Conservation (phyloP, 2,113 vertebrate genomes). For the Gambusia affinis region DNA sequence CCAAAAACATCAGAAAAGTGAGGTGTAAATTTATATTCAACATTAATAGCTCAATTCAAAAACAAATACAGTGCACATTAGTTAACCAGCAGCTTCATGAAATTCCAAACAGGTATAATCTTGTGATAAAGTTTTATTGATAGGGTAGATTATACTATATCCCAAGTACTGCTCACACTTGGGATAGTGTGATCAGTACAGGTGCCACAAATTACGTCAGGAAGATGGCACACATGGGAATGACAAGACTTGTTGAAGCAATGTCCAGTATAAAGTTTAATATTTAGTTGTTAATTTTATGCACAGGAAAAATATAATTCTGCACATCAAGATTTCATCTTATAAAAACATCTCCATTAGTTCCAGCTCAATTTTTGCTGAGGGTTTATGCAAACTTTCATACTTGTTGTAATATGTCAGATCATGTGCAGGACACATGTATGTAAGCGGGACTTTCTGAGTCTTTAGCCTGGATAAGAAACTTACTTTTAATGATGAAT, state of each 20-base stretch:
- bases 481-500: slow-evolving; percentile 45
- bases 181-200: background rate
- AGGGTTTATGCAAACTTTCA: background rate
- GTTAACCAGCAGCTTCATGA: background rate
- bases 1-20: background rate
- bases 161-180: slow-evolving; percentile 29
- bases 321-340: background rate
- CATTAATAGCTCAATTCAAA: too few relatives aligned
- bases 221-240: slow-evolving; percentile 9
- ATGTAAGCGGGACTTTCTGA: slow-evolving; percentile 22
- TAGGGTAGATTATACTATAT: background rate
- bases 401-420: slow-evolving; percentile 22
- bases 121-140: background rate
- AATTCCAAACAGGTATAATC: background rate
- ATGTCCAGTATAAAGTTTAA: background rate
- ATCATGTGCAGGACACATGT: slow-evolving; percentile 64
- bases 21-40: background rate
- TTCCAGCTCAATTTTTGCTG: background rate
- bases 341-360: background rate
- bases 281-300: slow-evolving; percentile 16
- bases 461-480: slow-evolving; percentile 52
- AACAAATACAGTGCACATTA: background rate
- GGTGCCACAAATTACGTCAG: slow-evolving; percentile 17
- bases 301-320: background rate
- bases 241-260: slow-evolving; percentile 42